A percentile compares a stretch with the other conserved stretches of the same genome.
phyloP scores from a whole-genome alignment of 2,797 vertebrate species.

The Forpus xanthops region DNA sequence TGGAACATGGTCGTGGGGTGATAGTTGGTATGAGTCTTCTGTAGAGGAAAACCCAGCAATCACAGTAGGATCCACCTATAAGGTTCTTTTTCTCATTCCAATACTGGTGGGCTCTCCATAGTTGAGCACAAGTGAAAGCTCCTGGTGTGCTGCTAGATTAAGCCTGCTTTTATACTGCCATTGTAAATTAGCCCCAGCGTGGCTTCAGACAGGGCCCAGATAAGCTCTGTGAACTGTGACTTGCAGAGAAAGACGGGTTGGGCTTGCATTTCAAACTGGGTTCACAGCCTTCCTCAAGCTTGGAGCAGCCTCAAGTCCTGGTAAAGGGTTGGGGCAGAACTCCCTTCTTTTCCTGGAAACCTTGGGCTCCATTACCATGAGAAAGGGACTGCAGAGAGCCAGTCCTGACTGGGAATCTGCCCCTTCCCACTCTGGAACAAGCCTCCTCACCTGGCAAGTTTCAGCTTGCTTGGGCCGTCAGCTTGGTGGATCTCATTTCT shows the following conservation, averaged over 20 bases:
- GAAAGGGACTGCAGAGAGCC: background rate
- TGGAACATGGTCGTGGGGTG: background rate
- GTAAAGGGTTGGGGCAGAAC: background rate
- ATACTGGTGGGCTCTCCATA: background rate
- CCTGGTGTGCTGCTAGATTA: background rate
- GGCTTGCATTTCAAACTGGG: background rate
- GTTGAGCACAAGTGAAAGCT: background rate
- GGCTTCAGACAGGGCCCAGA: background rate
- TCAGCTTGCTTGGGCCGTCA: slow-evolving; percentile 46
- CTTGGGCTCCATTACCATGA: background rate
- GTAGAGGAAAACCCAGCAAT: background rate
- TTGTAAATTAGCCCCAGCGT: background rate
- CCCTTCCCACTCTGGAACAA: slow-evolving; percentile 17
- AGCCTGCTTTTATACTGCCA: background rate
- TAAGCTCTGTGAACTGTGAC: background rate
- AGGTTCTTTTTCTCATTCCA: background rate
- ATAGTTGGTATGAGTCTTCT: background rate
- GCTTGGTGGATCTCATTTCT: slow-evolving; percentile 33
- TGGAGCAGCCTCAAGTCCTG: background rate
- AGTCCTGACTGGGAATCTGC: slow-evolving; percentile 23
- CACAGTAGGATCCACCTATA: background rate
- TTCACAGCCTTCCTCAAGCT: background rate
- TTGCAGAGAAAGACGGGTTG: background rate
- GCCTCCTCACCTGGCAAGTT: slow-evolving; percentile 36
- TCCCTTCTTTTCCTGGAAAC: background rate